phyloP scores from a whole-genome alignment of 2,888 invertebrate species.

The Megaustenia siamemsis region DNA sequence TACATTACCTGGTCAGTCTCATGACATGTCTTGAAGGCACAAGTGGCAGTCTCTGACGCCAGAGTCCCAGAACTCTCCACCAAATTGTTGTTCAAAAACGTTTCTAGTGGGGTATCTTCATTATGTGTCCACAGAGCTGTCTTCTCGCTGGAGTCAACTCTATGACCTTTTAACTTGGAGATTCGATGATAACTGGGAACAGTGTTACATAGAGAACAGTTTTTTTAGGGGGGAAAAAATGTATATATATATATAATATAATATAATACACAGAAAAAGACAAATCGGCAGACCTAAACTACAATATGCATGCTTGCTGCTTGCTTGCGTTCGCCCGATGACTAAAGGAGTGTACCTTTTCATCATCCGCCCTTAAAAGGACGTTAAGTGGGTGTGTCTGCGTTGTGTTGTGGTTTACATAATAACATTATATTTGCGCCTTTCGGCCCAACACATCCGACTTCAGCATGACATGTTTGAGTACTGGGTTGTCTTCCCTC shows the following conservation, averaged over 20 bases:
- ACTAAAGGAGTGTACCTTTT: no score
- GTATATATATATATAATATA: background rate
- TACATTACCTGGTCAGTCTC: constrained; percentile 19
- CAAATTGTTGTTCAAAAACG: constrained; percentile 54
- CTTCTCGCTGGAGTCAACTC: constrained; percentile 58
- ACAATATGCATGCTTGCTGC: no score
- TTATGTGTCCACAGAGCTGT: constrained; percentile 55
- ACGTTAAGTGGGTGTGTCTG: no score
- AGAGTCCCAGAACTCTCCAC: constrained; percentile 44
- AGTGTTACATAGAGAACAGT: background rate
- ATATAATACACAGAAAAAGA: background rate
- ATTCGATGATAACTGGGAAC: constrained; percentile 57
- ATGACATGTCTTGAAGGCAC: background rate
- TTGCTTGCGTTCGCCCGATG: no score
- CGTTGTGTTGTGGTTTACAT: no score
- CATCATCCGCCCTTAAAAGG: no score
- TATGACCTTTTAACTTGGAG: constrained; percentile 51
- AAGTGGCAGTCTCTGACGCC: constrained; percentile 9
- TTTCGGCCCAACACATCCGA: no score
- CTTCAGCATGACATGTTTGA: no score
- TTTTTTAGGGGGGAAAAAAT: no score
- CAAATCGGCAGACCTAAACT: no score
- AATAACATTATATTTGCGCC: no score
- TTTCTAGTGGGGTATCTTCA: constrained; percentile 59
- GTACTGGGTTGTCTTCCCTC: no score